phyloP scores from a whole-genome alignment of 92 coral and sea anemone genomes.

The Paragorgia papillata region DNA sequence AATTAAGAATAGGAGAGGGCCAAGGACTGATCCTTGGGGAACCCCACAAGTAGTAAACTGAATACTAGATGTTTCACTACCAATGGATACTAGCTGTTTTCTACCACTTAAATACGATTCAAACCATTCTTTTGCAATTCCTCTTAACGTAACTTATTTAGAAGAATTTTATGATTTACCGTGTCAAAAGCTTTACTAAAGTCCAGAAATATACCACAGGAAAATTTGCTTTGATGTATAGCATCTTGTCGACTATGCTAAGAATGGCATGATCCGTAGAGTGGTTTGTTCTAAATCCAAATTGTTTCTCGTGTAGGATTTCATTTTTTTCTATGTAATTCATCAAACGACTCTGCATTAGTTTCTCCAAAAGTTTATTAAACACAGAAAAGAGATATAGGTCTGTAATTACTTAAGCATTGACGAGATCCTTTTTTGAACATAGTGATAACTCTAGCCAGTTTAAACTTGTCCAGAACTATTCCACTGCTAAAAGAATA shows the following conservation, averaged over 20 bases:
- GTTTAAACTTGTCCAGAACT: constrained; percentile 42
- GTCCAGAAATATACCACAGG: constrained; percentile 60
- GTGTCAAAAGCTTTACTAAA: constrained; percentile 57
- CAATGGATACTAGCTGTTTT: constrained; percentile 60
- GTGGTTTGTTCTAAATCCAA: constrained; percentile 34
- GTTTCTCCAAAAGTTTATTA: constrained; percentile 31
- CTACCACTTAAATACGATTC: constrained; percentile 55
- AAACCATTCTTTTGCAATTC: constrained; percentile 57
- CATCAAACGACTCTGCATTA: constrained; percentile 20
- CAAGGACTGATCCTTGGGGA: constrained; percentile 62
- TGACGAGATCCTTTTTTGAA: constrained; percentile 45
- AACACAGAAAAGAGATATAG: constrained; percentile 37
- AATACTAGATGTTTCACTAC: constrained; percentile 44
- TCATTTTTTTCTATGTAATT: constrained; percentile 30
- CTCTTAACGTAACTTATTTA: constrained; percentile 57
- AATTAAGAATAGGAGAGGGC: constrained; percentile 56
- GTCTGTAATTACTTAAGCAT: constrained; percentile 26
- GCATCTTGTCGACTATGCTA: constrained; percentile 46
- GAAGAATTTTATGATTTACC: constrained; percentile 50
- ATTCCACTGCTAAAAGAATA: constrained; percentile 36
- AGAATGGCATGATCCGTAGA: constrained; percentile 52
- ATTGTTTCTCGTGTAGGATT: constrained; percentile 30
- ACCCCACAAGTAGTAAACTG: constrained; percentile 56
- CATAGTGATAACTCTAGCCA: constrained; percentile 41
- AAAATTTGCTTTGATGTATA: constrained; percentile 44